Percentiles rank a stretch among this genome's conserved stretches.
These are phyloP conservation scores for Otis tarda DNA, from an alignment of 2,113 vertebrate species.

Conservation along the genomic window DNA sequence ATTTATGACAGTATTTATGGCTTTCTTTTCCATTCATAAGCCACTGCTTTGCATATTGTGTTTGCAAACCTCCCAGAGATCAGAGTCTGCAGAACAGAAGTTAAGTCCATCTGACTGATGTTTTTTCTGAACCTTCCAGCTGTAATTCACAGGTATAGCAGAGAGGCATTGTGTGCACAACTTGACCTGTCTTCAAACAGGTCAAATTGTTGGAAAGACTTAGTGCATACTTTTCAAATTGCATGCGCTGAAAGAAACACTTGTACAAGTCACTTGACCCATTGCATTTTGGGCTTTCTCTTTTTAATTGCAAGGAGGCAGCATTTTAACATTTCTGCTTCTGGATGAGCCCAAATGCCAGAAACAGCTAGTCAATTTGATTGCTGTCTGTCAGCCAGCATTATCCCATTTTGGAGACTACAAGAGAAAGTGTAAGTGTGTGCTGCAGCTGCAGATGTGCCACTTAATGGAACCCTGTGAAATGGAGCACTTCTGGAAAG, in stretches of 20 bases:
- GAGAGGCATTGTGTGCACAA: neutral
- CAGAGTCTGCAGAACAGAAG: neutral
- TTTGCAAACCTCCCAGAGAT: neutral
- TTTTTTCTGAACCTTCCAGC: neutral
- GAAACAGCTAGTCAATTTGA: neutral
- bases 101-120: neutral
- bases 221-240: neutral
- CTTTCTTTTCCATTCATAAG: neutral
- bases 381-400: neutral
- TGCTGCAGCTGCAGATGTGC: neutral
- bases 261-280: neutral
- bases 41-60: neutral
- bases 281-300: neutral
- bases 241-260: neutral
- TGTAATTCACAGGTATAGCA: neutral
- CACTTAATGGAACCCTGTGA: neutral
- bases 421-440: neutral
- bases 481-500: neutral
- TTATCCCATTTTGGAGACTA: neutral
- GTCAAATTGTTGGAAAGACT: neutral
- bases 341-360: neutral
- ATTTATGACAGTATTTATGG: no score
- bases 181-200: neutral
- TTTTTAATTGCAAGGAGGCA: neutral
- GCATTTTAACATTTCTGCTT: neutral